A percentile compares a stretch with the other conserved stretches of the same genome.
Evolutionary conservation across 2,113 vertebrate species (phyloP).

Genomic region (Gnathonemus longibarbis): DNA sequence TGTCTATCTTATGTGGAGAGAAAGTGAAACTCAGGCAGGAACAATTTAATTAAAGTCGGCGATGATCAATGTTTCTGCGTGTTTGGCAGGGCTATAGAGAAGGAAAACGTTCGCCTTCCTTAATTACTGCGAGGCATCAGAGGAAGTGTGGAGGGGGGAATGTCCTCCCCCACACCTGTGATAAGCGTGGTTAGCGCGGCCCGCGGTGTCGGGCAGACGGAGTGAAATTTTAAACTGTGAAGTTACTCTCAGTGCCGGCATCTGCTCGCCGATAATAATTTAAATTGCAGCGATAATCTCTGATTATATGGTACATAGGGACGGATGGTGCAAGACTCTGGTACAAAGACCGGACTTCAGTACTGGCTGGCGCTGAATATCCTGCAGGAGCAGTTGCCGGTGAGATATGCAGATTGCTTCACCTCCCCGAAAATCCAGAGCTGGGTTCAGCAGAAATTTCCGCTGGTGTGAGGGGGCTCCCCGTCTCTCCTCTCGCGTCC

Average conservation of each 20-base stretch:
- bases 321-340: neutral
- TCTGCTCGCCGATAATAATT: slow-evolving; percentile 10
- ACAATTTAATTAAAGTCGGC: slow-evolving; percentile 17
- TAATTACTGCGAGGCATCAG: neutral
- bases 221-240: neutral
- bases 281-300: neutral
- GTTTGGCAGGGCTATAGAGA: slow-evolving; percentile 13
- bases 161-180: neutral
- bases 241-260: neutral
- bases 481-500: neutral
- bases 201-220: neutral
- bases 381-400: neutral
- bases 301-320: neutral
- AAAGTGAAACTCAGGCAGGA: neutral
- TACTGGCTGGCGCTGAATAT: neutral
- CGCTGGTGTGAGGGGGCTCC: neutral
- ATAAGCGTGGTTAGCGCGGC: neutral
- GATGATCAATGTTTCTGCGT: neutral
- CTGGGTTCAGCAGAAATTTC: neutral
- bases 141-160: neutral
- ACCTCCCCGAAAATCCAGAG: neutral
- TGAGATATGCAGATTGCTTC: neutral
- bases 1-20: neutral
- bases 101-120: neutral
- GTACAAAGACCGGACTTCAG: neutral